Base-by-base conservation (phyloP, 2,888 invertebrate species). In the Cabera pusaria region DNA sequence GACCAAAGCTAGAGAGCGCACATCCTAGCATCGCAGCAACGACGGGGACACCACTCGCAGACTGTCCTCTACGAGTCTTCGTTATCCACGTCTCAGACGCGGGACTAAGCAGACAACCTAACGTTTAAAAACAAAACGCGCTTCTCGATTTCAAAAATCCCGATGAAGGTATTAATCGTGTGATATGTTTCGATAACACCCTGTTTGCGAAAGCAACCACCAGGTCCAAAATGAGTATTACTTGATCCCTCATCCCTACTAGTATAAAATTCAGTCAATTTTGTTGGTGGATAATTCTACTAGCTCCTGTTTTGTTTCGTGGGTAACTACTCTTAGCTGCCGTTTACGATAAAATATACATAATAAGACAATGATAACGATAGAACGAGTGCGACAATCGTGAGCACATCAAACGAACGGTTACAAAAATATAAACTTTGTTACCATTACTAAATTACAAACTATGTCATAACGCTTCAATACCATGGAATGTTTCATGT, bases 141-240 rank as follows among this genome's bases (percentile, higher is more conserved):
- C 20, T n/a, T 37, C 19, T 25, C 32, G 25, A 25, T 38, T 39
- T 18, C 27, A 21, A n/a, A 39, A 43, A 24, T 43, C 31, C 45
- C 45, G 41, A 38, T 47, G 34, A 28, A 36, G 41, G 44, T 38
- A 34, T 32, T 18, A 33, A 28, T 49, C 64, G 61, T 62, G 68
- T 83, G 84, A 84, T 84, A 84, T 84, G 84, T 84, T 65, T 71
- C 59, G 70, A 36, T 71, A 68, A 72, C 68, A 84, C 84, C 83
- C 83, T 82, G 80, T 80, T 64, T 66, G 72, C 64, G 65, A 70
- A 62, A 71, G 63, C 69, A 72, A 68, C 58, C 59, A 64, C 66
- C 72, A 64, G 64, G 66, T 72, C 64, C 66, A 60, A 70, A 60
- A 64, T 72, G 71, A 72, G 61, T 72, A 65, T 66, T 69, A 63